phyloP scores from a whole-genome alignment of 2,797 vertebrate genomes.

The Cheirogaleus major region DNA sequence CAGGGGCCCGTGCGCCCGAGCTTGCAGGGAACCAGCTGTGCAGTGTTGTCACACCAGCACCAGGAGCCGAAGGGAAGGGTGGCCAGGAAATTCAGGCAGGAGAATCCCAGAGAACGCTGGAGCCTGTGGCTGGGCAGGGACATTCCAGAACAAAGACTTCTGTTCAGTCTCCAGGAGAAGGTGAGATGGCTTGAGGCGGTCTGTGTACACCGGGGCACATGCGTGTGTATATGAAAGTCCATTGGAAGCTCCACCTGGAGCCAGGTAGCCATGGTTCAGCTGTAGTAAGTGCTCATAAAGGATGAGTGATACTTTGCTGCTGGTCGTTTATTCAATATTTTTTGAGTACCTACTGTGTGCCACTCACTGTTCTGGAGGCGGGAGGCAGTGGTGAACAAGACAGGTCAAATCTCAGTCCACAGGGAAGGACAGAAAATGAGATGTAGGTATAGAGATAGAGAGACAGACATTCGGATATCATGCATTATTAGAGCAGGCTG shows the following conservation, averaged over 20 bases:
- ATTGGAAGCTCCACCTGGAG: not conserved
- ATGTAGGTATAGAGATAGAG: not conserved
- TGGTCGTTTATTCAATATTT: not conserved
- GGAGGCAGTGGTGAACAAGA: not conserved
- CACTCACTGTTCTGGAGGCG: not conserved
- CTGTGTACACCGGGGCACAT: not conserved
- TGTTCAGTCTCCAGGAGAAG: not conserved
- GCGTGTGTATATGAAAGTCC: not conserved
- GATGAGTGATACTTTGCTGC: not conserved
- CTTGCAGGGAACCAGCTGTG: not conserved
- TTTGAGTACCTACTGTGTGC: not conserved
- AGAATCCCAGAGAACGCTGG: not conserved
- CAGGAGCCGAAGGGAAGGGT: not conserved
- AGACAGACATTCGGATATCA: not conserved
- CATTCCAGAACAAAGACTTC: not conserved
- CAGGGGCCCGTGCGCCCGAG: fast-evolving
- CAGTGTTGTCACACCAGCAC: not conserved
- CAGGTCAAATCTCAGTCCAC: not conserved
- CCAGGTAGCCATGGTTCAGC: not conserved
- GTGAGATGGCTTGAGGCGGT: not conserved
- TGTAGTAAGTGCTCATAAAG: not conserved
- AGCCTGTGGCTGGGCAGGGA: not conserved
- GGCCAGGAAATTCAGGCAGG: not conserved
- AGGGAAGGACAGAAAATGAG: not conserved
- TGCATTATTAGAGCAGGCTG: not conserved